A percentile compares a stretch with the other conserved stretches of the same genome.
These are phyloP conservation scores for Trogon surrucura DNA, from an alignment of 2,113 vertebrate genomes.

Conservation along the genomic window DNA sequence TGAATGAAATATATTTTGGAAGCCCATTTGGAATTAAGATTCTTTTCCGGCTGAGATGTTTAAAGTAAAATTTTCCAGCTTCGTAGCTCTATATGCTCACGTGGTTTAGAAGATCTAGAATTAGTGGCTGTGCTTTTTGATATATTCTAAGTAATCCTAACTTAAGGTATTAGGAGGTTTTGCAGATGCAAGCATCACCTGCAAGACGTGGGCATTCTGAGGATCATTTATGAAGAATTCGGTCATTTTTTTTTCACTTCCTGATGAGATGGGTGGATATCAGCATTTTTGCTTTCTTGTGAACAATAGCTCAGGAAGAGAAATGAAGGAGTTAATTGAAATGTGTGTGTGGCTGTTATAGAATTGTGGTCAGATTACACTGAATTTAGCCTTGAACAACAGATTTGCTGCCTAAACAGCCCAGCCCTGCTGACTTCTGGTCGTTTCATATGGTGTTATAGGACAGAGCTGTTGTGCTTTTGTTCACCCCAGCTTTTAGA, in stretches of 20 bases:
- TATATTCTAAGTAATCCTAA: background rate
- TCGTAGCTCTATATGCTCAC: background rate
- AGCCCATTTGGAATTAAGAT: background rate
- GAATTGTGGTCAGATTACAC: background rate
- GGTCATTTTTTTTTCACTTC: background rate
- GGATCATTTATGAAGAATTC: background rate
- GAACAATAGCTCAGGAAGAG: background rate
- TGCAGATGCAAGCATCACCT: background rate
- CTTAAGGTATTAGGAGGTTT: background rate
- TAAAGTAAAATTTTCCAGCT: background rate
- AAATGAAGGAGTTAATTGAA: background rate
- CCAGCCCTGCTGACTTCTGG: background rate
- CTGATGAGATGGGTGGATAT: background rate
- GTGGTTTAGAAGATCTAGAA: background rate
- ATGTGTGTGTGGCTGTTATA: background rate
- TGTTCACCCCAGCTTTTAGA: background rate
- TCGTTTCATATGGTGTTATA: background rate
- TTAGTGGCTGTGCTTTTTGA: background rate
- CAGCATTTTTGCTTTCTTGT: background rate
- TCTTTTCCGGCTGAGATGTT: background rate
- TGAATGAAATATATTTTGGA: background rate
- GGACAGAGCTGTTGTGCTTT: background rate
- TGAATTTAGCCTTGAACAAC: background rate
- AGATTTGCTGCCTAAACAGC: background rate
- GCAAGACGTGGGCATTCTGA: background rate